Percentiles rank a stretch among this genome's conserved stretches.
These are phyloP conservation scores for Hemistola chrysoprasaria DNA, from an alignment of 2,888 invertebrate species.

Conservation along the genomic window DNA sequence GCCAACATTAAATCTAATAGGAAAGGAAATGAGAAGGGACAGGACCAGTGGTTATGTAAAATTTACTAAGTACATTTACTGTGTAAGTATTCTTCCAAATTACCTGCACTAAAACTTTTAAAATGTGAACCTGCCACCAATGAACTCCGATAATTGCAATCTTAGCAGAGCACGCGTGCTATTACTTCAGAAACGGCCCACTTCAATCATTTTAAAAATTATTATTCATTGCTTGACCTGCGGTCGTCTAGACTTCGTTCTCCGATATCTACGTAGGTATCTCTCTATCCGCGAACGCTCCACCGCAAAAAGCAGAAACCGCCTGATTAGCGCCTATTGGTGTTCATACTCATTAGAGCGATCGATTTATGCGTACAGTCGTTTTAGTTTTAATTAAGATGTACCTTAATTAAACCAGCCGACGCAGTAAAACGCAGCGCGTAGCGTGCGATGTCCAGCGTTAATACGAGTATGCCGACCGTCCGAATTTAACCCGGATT, in stretches of 20 bases:
- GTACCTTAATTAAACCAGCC: constrained; percentile 63
- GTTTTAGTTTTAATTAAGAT: constrained; percentile 78
- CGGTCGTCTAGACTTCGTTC: constrained; percentile 40
- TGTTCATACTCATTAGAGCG: constrained; percentile 41
- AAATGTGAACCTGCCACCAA: constrained; percentile 57
- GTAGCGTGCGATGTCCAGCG: constrained; percentile 47
- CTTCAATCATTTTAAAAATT: constrained; percentile 68
- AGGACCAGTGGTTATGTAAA: too few relatives aligned
- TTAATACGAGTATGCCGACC: constrained; percentile 70
- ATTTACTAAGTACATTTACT: too few relatives aligned
- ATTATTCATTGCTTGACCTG: constrained; percentile 55
- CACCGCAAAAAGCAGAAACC: constrained; percentile 42
- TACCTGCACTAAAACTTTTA: constrained; percentile 44
- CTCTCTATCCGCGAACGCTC: constrained; percentile 44
- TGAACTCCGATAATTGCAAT: constrained; percentile 64
- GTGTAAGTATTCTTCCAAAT: constrained; percentile 6
- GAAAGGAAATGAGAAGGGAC: too few relatives aligned
- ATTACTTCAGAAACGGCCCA: constrained; percentile 54
- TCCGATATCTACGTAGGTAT: constrained; percentile 47
- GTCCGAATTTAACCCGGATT: constrained; percentile 60
- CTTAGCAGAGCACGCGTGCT: constrained; percentile 57
- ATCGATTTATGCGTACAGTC: constrained; percentile 64
- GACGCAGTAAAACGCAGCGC: constrained; percentile 63
- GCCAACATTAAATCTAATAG: too few relatives aligned
- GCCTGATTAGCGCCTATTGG: constrained; percentile 47